Evolutionary conservation across 2,888 invertebrate species (phyloP), one percentile per base, ranked within the genome.

Genomic region (Elmis aenea): DNA sequence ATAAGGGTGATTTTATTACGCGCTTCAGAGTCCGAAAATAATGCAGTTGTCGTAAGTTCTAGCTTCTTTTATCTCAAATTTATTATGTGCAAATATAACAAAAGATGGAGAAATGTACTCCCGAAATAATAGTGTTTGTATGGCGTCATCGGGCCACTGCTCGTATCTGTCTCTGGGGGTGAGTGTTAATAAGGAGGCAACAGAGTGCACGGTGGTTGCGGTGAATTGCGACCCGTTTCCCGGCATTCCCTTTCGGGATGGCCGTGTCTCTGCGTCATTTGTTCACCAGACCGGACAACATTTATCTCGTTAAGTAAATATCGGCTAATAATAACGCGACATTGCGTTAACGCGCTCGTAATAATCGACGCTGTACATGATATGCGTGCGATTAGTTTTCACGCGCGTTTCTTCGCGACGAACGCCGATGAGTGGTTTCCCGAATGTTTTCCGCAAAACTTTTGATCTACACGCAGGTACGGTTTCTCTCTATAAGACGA

Each of bases 161-260:
- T 28, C 37, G 42, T 38, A 38, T 46, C 35, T 34, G 43, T 47
- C 45, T 50, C 50, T 44, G 30, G 50, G 52, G 45, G 43, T 33
- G 44, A 45, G 42, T 48, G 49, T 52, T 52, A 52, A 51, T 51
- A 52, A 51, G 46, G 48, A 45, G 40, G 41, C 43, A 47, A 45
- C 38, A 38, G 45, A 42, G 38, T 46, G 42, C 40, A 44, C 34
- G 47, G 43, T 38, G 38, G 41, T 41, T 40, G 42, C 42, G 38
- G 42, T 33, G 38, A 35, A 42, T 37, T 38, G 35, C 38, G 37
- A 33, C 25, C 41, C 39, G 41, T 46, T 42, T 36, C 30, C 35
- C 38, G 35, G 29, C 38, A 42, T 49, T 52, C 40, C 41, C 46
- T 46, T 45, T 44, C 48, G 38, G 42, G 38, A 42, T 44, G 26